Base-by-base conservation (phyloP, 1,140 invertebrate genomes). In the Danaus plexippus region DNA sequence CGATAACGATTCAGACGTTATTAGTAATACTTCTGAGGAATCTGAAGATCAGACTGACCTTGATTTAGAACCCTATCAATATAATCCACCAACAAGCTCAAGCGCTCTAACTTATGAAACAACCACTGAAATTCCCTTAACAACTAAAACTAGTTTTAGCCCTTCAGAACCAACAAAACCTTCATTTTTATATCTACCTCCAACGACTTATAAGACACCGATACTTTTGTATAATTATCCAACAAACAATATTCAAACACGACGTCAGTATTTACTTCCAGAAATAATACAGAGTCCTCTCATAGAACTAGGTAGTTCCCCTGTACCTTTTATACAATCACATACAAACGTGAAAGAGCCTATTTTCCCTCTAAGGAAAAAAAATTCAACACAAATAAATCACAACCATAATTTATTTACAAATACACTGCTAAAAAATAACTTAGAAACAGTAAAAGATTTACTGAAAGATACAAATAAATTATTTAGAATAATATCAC, bases 391-490 rank as follows among this genome's bases (percentile, higher is more conserved):
- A 15, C 77, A 73, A 47, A 45, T 62, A 43, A 76, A 75, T 53
- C 54, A 64, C 40, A 74, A 83, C 12, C 84, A 83, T 47, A 54
- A 80, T 63, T 67, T 71, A 41, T 87, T 87, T 61, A 51, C 75
- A 50, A 77, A 87, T 57, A 75, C 81, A 50, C 57, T 80, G 44
- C 80, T 76, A 10, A 80, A 80, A 61, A 72, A 85, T 71, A 82
- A 81, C 56, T 59, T 84, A 44, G 79, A 75, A 48, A 79, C 77
- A 4, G 71, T 85, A 9, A 75, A 73, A 57, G 66, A 79, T 59
- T 82, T 87, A 42, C 71, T 84, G 13, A 75, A 76, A 66, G 70
- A 84, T 59, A 87, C 81, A 18, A 69, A 71, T 52, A 65, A 68
- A 63, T 55, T 75, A 60, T 57, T 77, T 13, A 61, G 67, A 54